Evolutionary conservation across 2,797 vertebrate genomes (phyloP).

Genomic region (Acanthiza pusilla): DNA sequence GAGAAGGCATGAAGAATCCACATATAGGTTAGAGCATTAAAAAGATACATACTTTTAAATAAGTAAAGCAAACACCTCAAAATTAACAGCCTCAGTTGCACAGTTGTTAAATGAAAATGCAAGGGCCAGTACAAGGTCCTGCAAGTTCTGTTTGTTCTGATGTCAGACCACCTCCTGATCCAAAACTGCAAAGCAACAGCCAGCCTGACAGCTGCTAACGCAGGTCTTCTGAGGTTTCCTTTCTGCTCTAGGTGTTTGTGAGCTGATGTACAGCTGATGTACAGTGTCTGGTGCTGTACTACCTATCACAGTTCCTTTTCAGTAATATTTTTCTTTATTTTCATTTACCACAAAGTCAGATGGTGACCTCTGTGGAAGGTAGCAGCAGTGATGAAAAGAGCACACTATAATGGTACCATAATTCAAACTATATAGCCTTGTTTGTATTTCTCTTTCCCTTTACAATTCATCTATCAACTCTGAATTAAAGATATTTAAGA

Average conservation of each 20-base stretch:
- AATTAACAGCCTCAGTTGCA: neutral
- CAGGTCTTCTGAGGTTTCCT: neutral
- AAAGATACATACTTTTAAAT: neutral
- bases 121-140: neutral
- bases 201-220: neutral
- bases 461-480: neutral
- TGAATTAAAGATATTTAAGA: neutral
- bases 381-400: neutral
- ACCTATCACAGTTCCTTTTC: neutral
- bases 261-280: neutral
- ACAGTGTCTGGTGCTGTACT: neutral
- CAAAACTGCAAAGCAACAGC: neutral
- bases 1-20: neutral
- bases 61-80: neutral
- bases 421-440: neutral
- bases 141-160: neutral
- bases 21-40: neutral
- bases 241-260: neutral
- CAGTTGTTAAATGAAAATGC: neutral
- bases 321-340: neutral
- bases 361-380: neutral
- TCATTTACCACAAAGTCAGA: neutral
- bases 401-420: neutral
- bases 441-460: neutral
- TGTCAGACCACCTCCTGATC: neutral